A percentile compares a stretch with the other conserved stretches of the same genome.
phyloP scores from a whole-genome alignment of 2,113 vertebrate genomes.

The Malurus melanocephalus region DNA sequence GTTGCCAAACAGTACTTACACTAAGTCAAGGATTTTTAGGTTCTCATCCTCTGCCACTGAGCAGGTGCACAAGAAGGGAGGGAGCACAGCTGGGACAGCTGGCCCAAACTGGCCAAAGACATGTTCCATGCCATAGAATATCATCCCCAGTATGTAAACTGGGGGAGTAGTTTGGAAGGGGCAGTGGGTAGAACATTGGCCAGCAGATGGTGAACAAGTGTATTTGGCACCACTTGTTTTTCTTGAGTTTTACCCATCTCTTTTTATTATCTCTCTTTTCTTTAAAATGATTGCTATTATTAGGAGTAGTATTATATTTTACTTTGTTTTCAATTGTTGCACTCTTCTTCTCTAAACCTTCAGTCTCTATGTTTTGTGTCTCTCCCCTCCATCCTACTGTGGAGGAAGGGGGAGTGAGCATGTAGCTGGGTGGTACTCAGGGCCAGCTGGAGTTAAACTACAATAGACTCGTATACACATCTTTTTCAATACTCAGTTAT shows the following conservation, averaged over 20 bases:
- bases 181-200: rapidly evolving
- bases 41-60: background rate
- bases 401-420: background rate
- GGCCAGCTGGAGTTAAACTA: background rate
- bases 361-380: background rate
- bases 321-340: background rate
- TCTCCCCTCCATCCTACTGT: background rate
- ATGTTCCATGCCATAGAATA: background rate
- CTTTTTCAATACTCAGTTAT: background rate
- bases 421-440: background rate
- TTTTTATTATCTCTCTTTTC: background rate
- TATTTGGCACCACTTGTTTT: background rate
- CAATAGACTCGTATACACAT: background rate
- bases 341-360: background rate
- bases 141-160: background rate
- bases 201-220: background rate
- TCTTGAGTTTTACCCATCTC: background rate
- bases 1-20: background rate
- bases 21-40: background rate
- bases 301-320: background rate
- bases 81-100: background rate
- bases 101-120: background rate
- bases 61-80: background rate
- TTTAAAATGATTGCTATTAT: background rate
- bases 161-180: background rate